Conservation (phyloP, 1,140 invertebrate genomes). For the Thereuonema tuberculata region DNA sequence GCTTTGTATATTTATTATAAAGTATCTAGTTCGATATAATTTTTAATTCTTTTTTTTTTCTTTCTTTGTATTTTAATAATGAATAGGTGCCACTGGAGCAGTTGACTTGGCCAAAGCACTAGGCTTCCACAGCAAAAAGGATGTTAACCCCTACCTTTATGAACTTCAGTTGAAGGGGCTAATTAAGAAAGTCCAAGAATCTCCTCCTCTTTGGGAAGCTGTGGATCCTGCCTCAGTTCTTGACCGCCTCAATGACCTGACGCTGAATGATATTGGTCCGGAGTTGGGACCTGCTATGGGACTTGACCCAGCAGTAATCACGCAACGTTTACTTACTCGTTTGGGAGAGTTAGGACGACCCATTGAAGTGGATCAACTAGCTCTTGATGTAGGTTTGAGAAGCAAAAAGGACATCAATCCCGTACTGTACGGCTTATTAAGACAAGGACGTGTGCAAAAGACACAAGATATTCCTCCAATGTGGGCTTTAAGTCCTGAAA, state of each 20-base stretch:
- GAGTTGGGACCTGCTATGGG: conserved; percentile 10
- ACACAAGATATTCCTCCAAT: conserved; percentile 19
- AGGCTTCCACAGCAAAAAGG: conserved; percentile 21
- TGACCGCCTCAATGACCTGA: conserved; percentile 7
- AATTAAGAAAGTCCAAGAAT: conserved; percentile 19
- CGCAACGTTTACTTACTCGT: conserved; percentile 9
- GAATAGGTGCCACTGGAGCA: conserved; percentile 20
- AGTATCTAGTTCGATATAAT: too few relatives aligned
- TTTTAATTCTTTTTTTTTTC: neutral
- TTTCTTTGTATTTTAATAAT: too few relatives aligned
- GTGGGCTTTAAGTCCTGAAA: conserved; percentile 15
- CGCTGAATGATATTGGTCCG: conserved; percentile 6
- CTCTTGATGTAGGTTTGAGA: conserved; percentile 17
- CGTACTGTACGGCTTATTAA: conserved; percentile 22
- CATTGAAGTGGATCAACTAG: neutral
- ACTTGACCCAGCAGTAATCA: conserved; percentile 14
- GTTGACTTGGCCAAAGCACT: conserved; percentile 23
- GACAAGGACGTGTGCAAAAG: conserved; percentile 20
- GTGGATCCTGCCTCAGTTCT: conserved; percentile 2
- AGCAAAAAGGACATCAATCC: conserved; percentile 25
- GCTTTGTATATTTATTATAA: too few relatives aligned
- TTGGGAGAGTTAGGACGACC: conserved; percentile 3
- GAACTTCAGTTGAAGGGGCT: conserved; percentile 20
- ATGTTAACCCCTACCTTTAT: conserved; percentile 25
- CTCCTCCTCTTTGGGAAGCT: conserved; percentile 20